These are phyloP conservation scores for Apotomis betuletana DNA, from an alignment of 2,888 invertebrate species.

Conservation along the genomic window DNA sequence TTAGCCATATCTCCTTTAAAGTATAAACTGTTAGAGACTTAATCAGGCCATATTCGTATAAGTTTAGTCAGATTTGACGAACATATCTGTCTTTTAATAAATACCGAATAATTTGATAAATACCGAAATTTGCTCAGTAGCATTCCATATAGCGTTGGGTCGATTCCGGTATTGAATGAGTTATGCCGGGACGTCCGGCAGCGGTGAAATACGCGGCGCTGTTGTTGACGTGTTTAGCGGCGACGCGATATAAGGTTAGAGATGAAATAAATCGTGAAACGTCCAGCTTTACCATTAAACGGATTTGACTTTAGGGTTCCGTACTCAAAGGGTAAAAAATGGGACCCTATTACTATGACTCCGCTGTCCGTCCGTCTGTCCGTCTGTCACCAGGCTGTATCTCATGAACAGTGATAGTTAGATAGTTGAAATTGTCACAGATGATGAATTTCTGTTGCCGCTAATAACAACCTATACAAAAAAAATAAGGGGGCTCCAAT, in stretches of 20 bases:
- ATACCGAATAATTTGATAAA: constrained; percentile 8
- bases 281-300: background rate
- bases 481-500: too few species aligned
- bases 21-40: too few species aligned
- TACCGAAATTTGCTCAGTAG: constrained; percentile 27
- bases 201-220: constrained; percentile 35
- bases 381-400: too few species aligned
- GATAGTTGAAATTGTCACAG: too few species aligned
- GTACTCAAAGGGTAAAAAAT: too few species aligned
- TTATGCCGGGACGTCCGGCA: constrained; percentile 35
- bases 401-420: too few species aligned
- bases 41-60: too few species aligned
- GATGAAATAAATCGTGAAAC: constrained; percentile 23
- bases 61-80: background rate
- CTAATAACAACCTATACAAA: too few species aligned
- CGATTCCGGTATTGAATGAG: constrained; percentile 39
- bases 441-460: too few species aligned
- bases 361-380: too few species aligned
- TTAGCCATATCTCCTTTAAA: too few species aligned
- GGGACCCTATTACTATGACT: too few species aligned
- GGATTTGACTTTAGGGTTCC: background rate
- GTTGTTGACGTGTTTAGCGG: constrained; percentile 23
- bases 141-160: constrained; percentile 17
- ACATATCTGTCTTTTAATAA: background rate
- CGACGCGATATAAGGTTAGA: constrained; percentile 27